A percentile compares a stretch with the other conserved stretches of the same genome.
Conservation (phyloP, 2,797 vertebrate species). For the Epinephelus awoara region DNA sequence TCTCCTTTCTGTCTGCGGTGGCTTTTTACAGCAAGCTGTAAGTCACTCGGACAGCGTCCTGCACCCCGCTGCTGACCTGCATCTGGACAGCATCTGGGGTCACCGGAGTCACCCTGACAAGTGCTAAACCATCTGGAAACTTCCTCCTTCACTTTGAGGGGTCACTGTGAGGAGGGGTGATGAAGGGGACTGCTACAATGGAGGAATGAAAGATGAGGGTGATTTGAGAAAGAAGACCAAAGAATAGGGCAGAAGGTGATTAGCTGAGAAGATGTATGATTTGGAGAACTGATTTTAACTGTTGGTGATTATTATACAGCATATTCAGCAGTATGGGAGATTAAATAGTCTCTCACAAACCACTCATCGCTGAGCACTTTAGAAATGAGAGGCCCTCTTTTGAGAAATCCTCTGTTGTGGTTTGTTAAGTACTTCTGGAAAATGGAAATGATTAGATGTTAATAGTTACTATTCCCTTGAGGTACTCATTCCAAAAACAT, state of each 20-base stretch:
- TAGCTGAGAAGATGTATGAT: constrained; percentile 20
- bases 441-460: constrained; percentile 54
- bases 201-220: constrained; percentile 12
- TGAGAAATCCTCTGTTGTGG: constrained; percentile 32
- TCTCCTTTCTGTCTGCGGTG: constrained; percentile 48
- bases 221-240: not conserved
- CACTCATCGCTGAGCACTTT: constrained; percentile 37
- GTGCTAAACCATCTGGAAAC: constrained; percentile 85
- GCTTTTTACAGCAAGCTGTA: constrained; percentile 81
- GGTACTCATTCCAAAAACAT: constrained; percentile 33
- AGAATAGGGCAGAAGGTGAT: constrained; percentile 18
- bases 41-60: constrained; percentile 80
- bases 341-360: constrained; percentile 30
- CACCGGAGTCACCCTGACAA: constrained; percentile 77
- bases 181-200: constrained; percentile 18
- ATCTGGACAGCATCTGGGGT: constrained; percentile 89
- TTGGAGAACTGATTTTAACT: constrained; percentile 3
- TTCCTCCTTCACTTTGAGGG: constrained; percentile 66
- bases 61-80: constrained; percentile 80
- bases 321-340: constrained; percentile 26
- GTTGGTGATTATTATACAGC: constrained; percentile 29
- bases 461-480: constrained; percentile 34
- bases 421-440: constrained; percentile 26
- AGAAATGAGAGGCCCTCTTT: constrained; percentile 32
- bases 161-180: constrained; percentile 50